These are phyloP conservation scores for Eonycteris spelaea DNA, from an alignment of 2,113 vertebrate genomes.

Conservation along the genomic window DNA sequence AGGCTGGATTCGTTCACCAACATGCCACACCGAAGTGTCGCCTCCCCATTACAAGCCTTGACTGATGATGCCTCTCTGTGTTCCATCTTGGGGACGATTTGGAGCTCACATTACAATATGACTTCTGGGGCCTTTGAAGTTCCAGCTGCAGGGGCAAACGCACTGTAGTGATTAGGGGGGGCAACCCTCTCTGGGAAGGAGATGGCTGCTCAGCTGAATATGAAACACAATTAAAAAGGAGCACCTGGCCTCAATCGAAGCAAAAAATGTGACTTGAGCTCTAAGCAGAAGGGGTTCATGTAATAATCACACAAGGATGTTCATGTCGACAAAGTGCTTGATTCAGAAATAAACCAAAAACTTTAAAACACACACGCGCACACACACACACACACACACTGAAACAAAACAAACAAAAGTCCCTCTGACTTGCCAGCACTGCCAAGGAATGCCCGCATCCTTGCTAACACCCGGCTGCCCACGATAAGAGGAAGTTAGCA, in stretches of 20 bases:
- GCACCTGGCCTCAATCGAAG: constrained; percentile 52
- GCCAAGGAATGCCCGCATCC: not conserved
- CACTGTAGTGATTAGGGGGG: constrained; percentile 43
- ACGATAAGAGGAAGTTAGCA: not conserved
- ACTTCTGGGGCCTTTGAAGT: constrained; percentile 71
- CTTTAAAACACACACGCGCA: not conserved
- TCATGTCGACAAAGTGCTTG: constrained; percentile 31
- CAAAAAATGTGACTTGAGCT: constrained; percentile 32
- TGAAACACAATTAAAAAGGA: constrained; percentile 54
- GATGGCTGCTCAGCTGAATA: constrained; percentile 33
- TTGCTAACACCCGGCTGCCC: not conserved
- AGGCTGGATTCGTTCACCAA: not conserved
- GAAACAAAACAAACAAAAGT: not conserved
- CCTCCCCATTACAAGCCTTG: not conserved
- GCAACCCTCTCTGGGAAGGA: not conserved
- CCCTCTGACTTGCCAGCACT: not conserved
- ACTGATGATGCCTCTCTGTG: not conserved
- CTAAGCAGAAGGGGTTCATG: constrained; percentile 29
- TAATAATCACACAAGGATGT: constrained; percentile 51
- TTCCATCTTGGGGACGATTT: constrained; percentile 20
- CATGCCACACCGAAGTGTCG: not conserved
- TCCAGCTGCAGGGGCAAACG: constrained; percentile 52
- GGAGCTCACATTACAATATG: constrained; percentile 55
- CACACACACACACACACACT: too few species aligned
- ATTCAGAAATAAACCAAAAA: not conserved